phyloP scores from a whole-genome alignment of 2,797 vertebrate genomes.

The Rhadinocentrus ornatus region DNA sequence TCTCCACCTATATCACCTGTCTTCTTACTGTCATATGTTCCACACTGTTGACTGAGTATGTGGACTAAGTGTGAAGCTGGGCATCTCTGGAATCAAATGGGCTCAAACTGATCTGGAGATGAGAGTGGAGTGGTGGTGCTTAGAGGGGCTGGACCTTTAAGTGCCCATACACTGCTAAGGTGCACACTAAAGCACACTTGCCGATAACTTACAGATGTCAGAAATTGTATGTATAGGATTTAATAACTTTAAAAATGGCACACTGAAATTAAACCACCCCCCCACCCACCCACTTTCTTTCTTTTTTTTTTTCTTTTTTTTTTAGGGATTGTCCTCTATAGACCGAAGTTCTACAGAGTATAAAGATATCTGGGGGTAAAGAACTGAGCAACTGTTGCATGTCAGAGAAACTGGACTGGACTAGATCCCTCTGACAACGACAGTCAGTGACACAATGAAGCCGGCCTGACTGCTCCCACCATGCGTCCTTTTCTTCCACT shows the following conservation, averaged over 20 bases:
- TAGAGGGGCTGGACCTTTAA: conserved; percentile 66
- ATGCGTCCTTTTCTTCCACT: conserved; percentile 78
- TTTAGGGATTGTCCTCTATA: neutral
- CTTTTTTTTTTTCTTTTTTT: neutral
- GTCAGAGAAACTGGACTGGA: conserved; percentile 49
- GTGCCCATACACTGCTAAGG: conserved; percentile 51
- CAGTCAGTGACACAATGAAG: conserved; percentile 57
- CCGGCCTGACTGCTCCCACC: conserved; percentile 69
- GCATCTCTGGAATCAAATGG: conserved; percentile 63
- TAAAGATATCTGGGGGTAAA: conserved; percentile 2
- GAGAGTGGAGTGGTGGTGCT: conserved; percentile 17
- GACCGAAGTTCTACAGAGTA: conserved; percentile 8
- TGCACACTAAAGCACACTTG: conserved; percentile 55
- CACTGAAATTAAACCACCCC: neutral
- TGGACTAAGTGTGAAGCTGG: conserved; percentile 56
- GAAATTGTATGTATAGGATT: conserved; percentile 38
- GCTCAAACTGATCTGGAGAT: conserved; percentile 72
- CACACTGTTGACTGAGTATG: conserved; percentile 60
- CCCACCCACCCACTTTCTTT: neutral
- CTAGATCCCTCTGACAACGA: conserved; percentile 42
- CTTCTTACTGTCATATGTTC: conserved; percentile 59
- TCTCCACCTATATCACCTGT: conserved; percentile 53
- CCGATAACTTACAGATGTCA: conserved; percentile 43
- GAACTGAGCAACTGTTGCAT: conserved; percentile 64
- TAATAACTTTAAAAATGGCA: conserved; percentile 35